Evolutionary conservation across 2,888 invertebrate species (phyloP).

Genomic region (Pristionchus entomophagus): DNA sequence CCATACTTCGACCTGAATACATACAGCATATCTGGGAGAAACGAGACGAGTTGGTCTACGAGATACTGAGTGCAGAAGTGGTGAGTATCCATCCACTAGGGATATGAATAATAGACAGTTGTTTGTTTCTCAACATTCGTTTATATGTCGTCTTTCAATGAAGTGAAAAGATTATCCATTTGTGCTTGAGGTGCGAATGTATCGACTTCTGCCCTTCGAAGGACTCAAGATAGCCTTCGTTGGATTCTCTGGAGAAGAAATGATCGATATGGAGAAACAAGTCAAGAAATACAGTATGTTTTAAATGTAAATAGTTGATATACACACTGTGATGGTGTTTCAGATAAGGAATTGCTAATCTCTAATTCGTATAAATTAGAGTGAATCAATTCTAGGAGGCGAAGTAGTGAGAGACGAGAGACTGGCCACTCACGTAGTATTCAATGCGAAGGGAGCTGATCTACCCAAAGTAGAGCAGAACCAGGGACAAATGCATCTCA

Average conservation of each 20-base stretch:
- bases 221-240: slow-evolving; percentile 50
- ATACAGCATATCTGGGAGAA: slow-evolving; percentile 34
- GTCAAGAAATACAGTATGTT: slow-evolving; percentile 47
- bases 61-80: neutral
- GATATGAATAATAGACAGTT: neutral
- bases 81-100: neutral
- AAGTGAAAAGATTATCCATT: too few species aligned
- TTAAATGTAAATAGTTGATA: too few species aligned
- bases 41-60: slow-evolving; percentile 31
- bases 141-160: too few species aligned
- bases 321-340: too few species aligned
- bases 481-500: slow-evolving; percentile 40
- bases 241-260: slow-evolving; percentile 47
- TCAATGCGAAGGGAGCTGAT: slow-evolving; percentile 47
- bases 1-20: slow-evolving; percentile 34
- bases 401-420: slow-evolving; percentile 24
- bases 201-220: slow-evolving; percentile 50
- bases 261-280: slow-evolving; percentile 49
- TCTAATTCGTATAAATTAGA: neutral
- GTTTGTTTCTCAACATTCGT: neutral
- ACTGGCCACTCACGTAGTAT: slow-evolving; percentile 52
- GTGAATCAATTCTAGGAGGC: slow-evolving; percentile 48
- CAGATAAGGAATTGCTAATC: neutral
- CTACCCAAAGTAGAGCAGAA: slow-evolving; percentile 28
- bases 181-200: slow-evolving; percentile 39